Percentiles rank a stretch among this genome's conserved stretches.
phyloP scores from a whole-genome alignment of 2,113 vertebrate species.

The Seriola rivoliana region DNA sequence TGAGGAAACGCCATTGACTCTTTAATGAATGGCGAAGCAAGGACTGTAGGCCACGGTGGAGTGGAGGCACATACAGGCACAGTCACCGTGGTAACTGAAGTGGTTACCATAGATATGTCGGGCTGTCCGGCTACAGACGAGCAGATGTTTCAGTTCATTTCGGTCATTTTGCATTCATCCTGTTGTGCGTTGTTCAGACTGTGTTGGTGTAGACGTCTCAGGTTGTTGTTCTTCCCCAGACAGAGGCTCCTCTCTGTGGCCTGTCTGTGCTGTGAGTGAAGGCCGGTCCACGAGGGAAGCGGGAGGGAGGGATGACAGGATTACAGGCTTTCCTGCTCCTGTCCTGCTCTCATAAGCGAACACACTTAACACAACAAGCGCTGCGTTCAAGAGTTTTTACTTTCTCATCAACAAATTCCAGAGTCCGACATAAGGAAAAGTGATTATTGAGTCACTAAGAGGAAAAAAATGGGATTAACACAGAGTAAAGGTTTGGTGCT shows the following conservation, averaged over 20 bases:
- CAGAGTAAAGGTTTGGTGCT: neutral
- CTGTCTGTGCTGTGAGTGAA: slow-evolving; percentile 42
- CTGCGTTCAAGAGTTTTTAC: slow-evolving; percentile 8
- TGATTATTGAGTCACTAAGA: neutral
- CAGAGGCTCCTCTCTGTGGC: slow-evolving; percentile 60
- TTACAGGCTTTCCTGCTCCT: slow-evolving; percentile 66
- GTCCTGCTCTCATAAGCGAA: slow-evolving; percentile 52
- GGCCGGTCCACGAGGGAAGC: slow-evolving; percentile 45
- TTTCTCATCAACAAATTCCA: neutral
- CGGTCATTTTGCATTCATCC: neutral
- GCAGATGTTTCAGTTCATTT: slow-evolving; percentile 3
- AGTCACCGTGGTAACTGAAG: slow-evolving; percentile 13
- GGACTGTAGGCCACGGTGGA: neutral
- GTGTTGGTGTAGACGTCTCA: slow-evolving; percentile 41
- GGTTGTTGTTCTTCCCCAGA: slow-evolving; percentile 44
- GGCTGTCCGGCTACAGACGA: neutral
- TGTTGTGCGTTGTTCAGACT: fast-evolving
- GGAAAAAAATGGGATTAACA: neutral
- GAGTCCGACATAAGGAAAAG: neutral
- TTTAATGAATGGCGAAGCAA: neutral
- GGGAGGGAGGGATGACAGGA: slow-evolving; percentile 46
- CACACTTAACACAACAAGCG: slow-evolving; percentile 27
- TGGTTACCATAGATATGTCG: neutral
- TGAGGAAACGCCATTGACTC: slow-evolving; percentile 34
- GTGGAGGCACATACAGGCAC: neutral